Percentiles rank a stretch among this genome's conserved stretches.
Evolutionary conservation across 1,140 invertebrate genomes (phyloP).

Genomic region (Panagrolaimus sp.): DNA sequence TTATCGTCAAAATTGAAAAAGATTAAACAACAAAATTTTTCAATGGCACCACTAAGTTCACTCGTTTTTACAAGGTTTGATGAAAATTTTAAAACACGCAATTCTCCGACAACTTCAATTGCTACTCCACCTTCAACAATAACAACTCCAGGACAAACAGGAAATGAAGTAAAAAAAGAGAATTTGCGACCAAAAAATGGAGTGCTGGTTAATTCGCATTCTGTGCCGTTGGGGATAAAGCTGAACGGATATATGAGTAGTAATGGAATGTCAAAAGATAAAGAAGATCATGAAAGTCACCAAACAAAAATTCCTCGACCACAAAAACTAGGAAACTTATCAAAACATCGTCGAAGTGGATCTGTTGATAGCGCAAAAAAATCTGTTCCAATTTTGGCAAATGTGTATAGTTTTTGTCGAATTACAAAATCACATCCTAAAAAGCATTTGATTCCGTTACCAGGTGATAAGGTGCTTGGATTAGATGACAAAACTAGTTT

Average conservation of each 20-base stretch:
- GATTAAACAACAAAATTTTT: constrained; percentile 2
- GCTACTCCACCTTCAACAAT: too few relatives aligned
- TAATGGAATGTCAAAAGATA: background rate
- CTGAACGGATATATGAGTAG: background rate
- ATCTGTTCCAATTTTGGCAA: background rate
- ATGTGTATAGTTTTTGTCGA: constrained; percentile 9
- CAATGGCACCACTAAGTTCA: constrained; percentile 1
- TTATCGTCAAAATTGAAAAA: constrained; percentile 3
- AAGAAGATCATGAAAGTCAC: too few relatives aligned
- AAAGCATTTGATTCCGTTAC: background rate
- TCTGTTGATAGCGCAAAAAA: background rate
- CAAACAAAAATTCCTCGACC: too few relatives aligned
- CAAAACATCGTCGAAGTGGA: background rate
- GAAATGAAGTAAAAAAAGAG: background rate
- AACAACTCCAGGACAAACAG: background rate
- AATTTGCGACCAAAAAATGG: background rate
- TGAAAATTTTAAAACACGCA: background rate
- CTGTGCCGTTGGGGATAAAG: background rate
- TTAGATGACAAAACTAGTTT: background rate
- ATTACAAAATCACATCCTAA: background rate
- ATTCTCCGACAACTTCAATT: background rate
- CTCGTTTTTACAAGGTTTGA: background rate
- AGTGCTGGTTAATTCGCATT: constrained; percentile 9
- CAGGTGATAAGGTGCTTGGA: background rate
- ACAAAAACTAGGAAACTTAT: background rate